phyloP scores from a whole-genome alignment of 2,113 vertebrate genomes.

The Dicerorhinus sumatrensis region DNA sequence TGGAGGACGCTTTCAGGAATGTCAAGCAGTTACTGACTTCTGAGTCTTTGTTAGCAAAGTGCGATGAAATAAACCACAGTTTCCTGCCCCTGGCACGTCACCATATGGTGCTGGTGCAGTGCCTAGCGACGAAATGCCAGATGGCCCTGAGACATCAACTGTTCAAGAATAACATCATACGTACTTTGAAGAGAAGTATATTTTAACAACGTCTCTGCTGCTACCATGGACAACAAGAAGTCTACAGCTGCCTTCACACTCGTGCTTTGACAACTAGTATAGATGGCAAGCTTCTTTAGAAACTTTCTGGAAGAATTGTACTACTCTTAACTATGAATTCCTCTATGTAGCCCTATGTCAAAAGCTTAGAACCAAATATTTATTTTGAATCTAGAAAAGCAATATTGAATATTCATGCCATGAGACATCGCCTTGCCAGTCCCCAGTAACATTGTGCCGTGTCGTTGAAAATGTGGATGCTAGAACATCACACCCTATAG shows the following conservation, averaged over 20 bases:
- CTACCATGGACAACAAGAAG: not conserved
- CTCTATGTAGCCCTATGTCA: not conserved
- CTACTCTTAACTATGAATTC: not conserved
- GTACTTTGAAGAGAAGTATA: not conserved
- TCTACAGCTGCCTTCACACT: not conserved
- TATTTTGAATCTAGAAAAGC: not conserved
- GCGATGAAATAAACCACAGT: slow-evolving; percentile 69
- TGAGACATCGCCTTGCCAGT: not conserved
- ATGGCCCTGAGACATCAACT: slow-evolving; percentile 41
- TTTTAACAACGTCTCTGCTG: not conserved
- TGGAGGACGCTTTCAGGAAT: slow-evolving; percentile 54
- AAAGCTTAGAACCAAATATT: not conserved
- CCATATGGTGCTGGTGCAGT: slow-evolving; percentile 12
- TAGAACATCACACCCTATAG: not conserved
- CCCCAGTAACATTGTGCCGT: not conserved
- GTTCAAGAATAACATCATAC: slow-evolving; percentile 49
- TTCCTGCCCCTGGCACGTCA: slow-evolving; percentile 66
- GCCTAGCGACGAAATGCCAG: slow-evolving; percentile 65
- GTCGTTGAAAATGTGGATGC: not conserved
- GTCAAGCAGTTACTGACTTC: slow-evolving; percentile 61
- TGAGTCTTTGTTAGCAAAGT: slow-evolving; percentile 61
- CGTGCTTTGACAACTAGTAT: not conserved
- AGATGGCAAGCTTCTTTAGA: not conserved
- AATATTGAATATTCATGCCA: not conserved
- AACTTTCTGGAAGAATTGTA: not conserved